A percentile compares a stretch with the other conserved stretches of the same genome.
Evolutionary conservation across 2,797 vertebrate genomes (phyloP).

Genomic region (Halcyon leucocephala): DNA sequence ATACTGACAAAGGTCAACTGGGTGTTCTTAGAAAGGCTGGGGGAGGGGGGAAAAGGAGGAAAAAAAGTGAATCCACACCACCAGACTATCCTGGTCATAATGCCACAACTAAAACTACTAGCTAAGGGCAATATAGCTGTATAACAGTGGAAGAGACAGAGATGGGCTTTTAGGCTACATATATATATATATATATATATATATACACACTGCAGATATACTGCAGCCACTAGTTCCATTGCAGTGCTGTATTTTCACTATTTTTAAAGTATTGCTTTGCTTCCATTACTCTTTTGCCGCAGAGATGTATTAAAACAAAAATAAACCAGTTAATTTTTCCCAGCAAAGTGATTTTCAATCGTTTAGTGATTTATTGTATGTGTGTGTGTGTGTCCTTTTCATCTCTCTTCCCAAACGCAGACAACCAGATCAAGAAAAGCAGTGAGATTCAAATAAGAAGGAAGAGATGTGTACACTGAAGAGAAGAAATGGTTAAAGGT

Average conservation of each 20-base stretch:
- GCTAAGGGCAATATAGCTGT: not conserved
- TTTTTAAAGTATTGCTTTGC: not conserved
- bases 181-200: not conserved
- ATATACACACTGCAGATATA: not conserved
- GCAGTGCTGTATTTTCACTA: not conserved
- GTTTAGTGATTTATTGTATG: not conserved
- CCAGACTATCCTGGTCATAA: not conserved
- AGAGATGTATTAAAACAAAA: not conserved
- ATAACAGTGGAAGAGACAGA: not conserved
- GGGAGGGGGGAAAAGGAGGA: not conserved
- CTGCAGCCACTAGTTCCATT: not conserved
- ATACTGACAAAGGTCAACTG: not conserved
- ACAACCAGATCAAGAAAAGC: not conserved
- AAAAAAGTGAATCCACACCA: rapidly evolving
- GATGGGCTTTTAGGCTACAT: not conserved
- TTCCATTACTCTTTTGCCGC: not conserved
- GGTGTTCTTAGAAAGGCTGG: not conserved
- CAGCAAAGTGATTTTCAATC: not conserved
- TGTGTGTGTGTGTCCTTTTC: not conserved
- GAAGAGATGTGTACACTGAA: not conserved
- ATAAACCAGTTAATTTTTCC: not conserved
- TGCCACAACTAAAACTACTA: not conserved
- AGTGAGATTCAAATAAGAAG: not conserved
- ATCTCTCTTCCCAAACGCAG: not conserved
- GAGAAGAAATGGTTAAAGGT: not conserved